Evolutionary conservation across 2,888 invertebrate species (phyloP).

Genomic region (Pseudoips prasinana): DNA sequence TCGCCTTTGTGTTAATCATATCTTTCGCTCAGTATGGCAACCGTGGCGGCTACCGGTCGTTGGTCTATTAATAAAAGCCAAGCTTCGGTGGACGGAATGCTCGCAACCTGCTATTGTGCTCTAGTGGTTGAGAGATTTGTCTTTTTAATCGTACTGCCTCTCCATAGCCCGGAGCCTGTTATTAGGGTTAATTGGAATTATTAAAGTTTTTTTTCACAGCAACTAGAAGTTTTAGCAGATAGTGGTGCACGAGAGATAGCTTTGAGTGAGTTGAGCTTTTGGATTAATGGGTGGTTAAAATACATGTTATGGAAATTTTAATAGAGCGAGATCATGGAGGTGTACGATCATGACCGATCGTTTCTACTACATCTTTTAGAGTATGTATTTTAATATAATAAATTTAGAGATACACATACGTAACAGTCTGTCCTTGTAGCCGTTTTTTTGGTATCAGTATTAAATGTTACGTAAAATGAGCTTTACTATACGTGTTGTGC

Average conservation of each 20-base stretch:
- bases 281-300: conserved; percentile 68
- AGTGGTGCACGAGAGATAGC: conserved; percentile 63
- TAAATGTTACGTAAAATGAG: too few species aligned
- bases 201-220: conserved; percentile 72
- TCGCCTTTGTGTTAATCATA: conserved; percentile 80
- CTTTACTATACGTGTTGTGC: too few species aligned
- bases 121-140: conserved; percentile 77
- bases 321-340: conserved; percentile 41
- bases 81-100: conserved; percentile 63
- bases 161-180: conserved; percentile 68
- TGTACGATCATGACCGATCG: conserved; percentile 19
- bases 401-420: too few species aligned
- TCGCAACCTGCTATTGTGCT: conserved; percentile 76
- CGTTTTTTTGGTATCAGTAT: too few species aligned
- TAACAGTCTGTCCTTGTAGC: neutral
- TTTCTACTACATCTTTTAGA: conserved; percentile 17
- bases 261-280: conserved; percentile 61
- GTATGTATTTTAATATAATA: neutral
- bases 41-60: conserved; percentile 70
- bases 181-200: conserved; percentile 81
- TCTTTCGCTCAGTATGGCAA: conserved; percentile 73
- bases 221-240: conserved; percentile 70
- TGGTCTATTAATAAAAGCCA: conserved; percentile 76
- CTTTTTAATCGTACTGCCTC: conserved; percentile 77
- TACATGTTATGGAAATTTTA: conserved; percentile 66